Evolutionary conservation across 1,140 invertebrate genomes (phyloP).

Genomic region (Philopotamus ludificatus): DNA sequence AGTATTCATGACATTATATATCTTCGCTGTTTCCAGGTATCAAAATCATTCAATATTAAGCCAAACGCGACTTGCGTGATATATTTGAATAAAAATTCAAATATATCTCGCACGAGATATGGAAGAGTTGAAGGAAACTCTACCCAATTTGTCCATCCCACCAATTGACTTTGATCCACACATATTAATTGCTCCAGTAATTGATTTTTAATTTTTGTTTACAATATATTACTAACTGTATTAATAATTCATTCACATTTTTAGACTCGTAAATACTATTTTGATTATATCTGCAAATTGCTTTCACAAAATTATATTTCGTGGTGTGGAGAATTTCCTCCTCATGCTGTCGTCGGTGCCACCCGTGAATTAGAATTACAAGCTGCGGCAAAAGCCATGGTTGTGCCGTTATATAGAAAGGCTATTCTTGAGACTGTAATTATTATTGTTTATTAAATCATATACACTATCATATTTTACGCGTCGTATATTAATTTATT

Average conservation of each 20-base stretch:
- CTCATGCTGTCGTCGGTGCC: constrained; percentile 52
- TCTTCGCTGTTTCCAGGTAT: too few relatives aligned
- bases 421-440: constrained; percentile 42
- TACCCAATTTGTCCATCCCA: neutral
- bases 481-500: neutral
- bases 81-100: too few relatives aligned
- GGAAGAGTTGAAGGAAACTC: too few relatives aligned
- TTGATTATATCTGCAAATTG: constrained; percentile 51
- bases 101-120: too few relatives aligned
- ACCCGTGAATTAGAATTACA: constrained; percentile 51
- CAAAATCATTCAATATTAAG: too few relatives aligned
- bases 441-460: neutral
- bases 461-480: too few relatives aligned
- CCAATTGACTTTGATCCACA: constrained; percentile 23
- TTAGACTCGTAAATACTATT: constrained; percentile 53
- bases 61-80: too few relatives aligned
- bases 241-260: constrained; percentile 1
- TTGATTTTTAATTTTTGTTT: neutral
- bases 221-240: neutral
- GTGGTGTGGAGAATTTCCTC: constrained; percentile 34
- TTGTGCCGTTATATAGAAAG: constrained; percentile 50
- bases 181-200: constrained; percentile 29
- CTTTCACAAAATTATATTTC: constrained; percentile 48
- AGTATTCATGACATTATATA: too few relatives aligned
- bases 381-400: constrained; percentile 50